Percentiles rank a stretch among this genome's conserved stretches.
These are phyloP conservation scores for Chrysodeixis includens DNA, from an alignment of 2,888 invertebrate species.

Conservation along the genomic window DNA sequence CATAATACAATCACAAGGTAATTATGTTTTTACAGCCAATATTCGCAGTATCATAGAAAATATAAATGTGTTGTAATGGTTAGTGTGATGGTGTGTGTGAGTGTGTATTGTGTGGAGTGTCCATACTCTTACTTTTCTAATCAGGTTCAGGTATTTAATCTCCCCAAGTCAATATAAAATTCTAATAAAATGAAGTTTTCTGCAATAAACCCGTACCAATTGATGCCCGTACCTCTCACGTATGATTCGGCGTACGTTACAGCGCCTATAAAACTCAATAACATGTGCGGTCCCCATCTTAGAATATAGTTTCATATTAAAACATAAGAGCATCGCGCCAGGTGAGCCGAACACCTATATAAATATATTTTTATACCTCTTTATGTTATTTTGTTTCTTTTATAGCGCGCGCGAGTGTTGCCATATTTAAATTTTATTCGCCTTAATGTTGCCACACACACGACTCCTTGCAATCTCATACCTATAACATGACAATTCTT, in stretches of 20 bases:
- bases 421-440: constrained; percentile 89
- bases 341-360: constrained; percentile 63
- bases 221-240: background rate
- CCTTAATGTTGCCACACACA: constrained; percentile 88
- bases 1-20: too few relatives aligned
- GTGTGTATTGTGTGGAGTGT: too few relatives aligned
- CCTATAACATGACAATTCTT: constrained; percentile 72
- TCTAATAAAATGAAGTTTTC: too few relatives aligned
- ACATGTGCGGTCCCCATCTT: constrained; percentile 15
- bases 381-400: constrained; percentile 84
- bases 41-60: too few relatives aligned
- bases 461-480: constrained; percentile 85
- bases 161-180: background rate
- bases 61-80: too few relatives aligned
- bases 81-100: too few relatives aligned
- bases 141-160: too few relatives aligned
- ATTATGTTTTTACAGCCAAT: too few relatives aligned
- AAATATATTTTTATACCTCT: constrained; percentile 74
- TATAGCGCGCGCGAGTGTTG: constrained; percentile 82
- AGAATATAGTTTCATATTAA: constrained; percentile 46
- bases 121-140: too few relatives aligned
- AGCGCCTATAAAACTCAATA: constrained; percentile 9
- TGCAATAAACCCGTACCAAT: too few relatives aligned
- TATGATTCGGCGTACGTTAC: background rate
- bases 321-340: constrained; percentile 33